Base-by-base conservation (phyloP, 2,888 invertebrate species). In the Aporophyla lueneburgensis region DNA sequence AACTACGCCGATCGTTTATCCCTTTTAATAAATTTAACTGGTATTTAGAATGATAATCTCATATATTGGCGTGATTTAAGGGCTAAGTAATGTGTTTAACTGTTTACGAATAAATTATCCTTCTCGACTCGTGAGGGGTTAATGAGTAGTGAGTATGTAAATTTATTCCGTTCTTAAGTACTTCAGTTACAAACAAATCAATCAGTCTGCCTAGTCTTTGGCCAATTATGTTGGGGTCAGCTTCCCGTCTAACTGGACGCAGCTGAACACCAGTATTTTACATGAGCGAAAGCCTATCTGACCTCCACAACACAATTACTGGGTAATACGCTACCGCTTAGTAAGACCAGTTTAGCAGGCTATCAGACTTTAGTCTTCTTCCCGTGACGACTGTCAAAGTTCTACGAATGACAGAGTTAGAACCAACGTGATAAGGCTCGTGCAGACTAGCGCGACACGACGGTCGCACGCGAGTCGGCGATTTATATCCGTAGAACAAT, bases 21-120 rank as follows among this genome's bases (percentile, higher is more conserved):
- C 65, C 46, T 77, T 70, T 58, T 78, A 86, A 84, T 86, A 73
- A 83, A 78, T 71, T 61, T 69, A 79, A 82, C 71, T 75, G 76
- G 71, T 59, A 71, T 75, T 84, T 77, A 83, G 71, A 80, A 78
- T 73, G 65, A 54, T 75, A 80, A 82, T 84, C 78, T 77, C 40
- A 63, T 72, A 71, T 59, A 71, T 59, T 78, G 80, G 61, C 65
- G 66, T 76, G 76, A 86, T 84, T 77, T 80, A 84, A 68, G 24
- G 58, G 33, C 21, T 63, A 33, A 74, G 49, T 84, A 68, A 74
- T 77, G 67, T 74, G 49, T 70, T 73, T 24, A 73, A 73, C 21
- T 71, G 71, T 73, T 78, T 74, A 84, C 43, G 77, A 62, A 77
- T 84, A 84, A 84, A 74, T 83, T 83, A 71, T 69, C 54, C 46